Base-by-base conservation (phyloP, 1,140 invertebrate species). In the Paralvinella palmiformis region DNA sequence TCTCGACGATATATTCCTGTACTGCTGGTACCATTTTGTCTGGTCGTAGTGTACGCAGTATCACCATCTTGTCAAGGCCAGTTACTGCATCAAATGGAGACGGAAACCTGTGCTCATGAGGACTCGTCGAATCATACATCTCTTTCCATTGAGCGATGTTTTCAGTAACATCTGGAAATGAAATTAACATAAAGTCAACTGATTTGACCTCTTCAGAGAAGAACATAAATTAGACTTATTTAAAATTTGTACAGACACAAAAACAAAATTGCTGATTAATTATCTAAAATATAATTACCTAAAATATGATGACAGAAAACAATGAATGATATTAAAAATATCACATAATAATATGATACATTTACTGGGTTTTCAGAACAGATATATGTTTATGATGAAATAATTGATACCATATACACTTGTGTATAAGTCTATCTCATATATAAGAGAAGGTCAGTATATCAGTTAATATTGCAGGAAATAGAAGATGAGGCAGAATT, bases 11-110 rank as follows among this genome's bases (percentile, higher is more conserved):
- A 69, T 76, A 81, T 17, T 79, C 72, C 62, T 80, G 79, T 6
- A 80, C 73, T 52, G 77, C 73, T 29, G 79, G 79, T 0, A 80
- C 73, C 32, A 81, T 76, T 65, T 81, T 81, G 69, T 81, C 79
- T 62, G 79, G 78, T 33, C 79, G 64, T 33, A 81, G 72, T 37
- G 71, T 73, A 22, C 79, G 63, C 10, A 81, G 69, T 1, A 79
- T 68, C 5, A 80, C 73, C 73, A 81, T 74, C 55, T 69, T 71
- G 55, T 77, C 72, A 53, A 81, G 67, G 27, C 76, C 75, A 41
- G 66, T 66, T 6, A 75, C 64, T 0, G 67, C 64, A 63, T 77
- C 70, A 66, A 71, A 81, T 3, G 75, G 78, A 48, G 64, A 64
- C 10, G 79, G 79, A 33, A 71, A 69, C 53, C 71, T 73, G 63